Evolutionary conservation across 2,113 vertebrate species (phyloP), one percentile per base, ranked within the genome.

Genomic region (Apistogramma diplotaenia): DNA sequence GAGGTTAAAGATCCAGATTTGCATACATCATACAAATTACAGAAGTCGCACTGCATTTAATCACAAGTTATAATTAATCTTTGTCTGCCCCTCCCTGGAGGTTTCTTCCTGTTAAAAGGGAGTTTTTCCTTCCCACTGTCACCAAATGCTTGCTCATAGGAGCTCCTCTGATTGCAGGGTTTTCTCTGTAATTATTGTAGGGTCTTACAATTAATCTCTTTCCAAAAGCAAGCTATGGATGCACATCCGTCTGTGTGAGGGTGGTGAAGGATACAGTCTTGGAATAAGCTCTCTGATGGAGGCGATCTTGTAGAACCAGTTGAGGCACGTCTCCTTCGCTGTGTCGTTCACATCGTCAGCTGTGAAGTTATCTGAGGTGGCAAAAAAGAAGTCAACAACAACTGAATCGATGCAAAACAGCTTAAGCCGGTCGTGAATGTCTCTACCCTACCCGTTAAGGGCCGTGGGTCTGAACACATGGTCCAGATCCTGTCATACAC

Each of bases 241-340:
- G 18, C 23, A 46, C 25, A 46, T 67, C 40, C 40, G 18, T 18
- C n/a, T 13, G 23, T 11, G 40, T 35, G 51, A 78, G 7, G 31
- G 6, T 15, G 57, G 15, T 37, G 29, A 95, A 96, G 96, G 98
- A 99, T 99, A 99, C 98, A 99, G 93, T 94, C 98, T 94, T 8
- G 98, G 97, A 90, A 99, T 95, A 71, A 99, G 97, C 84, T 99
- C 98, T 92, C 98, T 95, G 92, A 99, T 99, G 82, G 98, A 99
- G 84, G 98, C 98, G 60, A 99, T 98, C 94, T 99, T 99, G 94
- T 98, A 99, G 94, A 99, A 99, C 98, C 98, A 99, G 94, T 99
- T 99, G 60, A 99, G 95, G 74, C 98, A 99, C 2, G 98, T 99
- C 94, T 99, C 98, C 87, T 98, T 99, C 37, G 98, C 98, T 0